phyloP scores from a whole-genome alignment of 2,888 invertebrate species.

The Baccha elongata region DNA sequence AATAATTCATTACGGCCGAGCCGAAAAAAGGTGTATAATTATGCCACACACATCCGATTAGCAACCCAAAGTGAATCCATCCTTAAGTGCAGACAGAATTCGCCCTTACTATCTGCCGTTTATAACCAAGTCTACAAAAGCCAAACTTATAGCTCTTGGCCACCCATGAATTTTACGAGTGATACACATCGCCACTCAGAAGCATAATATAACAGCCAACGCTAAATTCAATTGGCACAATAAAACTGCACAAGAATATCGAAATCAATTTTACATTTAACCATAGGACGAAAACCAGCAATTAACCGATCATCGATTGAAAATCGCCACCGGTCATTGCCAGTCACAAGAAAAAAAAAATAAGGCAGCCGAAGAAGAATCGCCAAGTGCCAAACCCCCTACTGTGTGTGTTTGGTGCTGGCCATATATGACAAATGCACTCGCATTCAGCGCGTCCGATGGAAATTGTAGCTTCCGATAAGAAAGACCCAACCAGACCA shows the following conservation, averaged over 20 bases:
- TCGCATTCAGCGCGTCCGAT: slow-evolving; percentile 69
- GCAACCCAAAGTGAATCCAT: slow-evolving; percentile 13
- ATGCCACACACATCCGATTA: slow-evolving; percentile 62
- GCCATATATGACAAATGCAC: slow-evolving; percentile 67
- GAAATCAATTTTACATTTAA: slow-evolving; percentile 72
- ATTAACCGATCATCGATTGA: slow-evolving; percentile 74
- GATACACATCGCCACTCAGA: slow-evolving; percentile 51
- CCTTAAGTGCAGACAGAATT: slow-evolving; percentile 37
- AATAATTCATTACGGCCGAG: slow-evolving; percentile 37
- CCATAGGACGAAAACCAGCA: slow-evolving; percentile 66
- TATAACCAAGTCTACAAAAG: neutral
- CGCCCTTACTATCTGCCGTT: slow-evolving; percentile 37
- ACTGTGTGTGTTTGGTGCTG: slow-evolving; percentile 21
- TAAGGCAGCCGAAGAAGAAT: neutral
- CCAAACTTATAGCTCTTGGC: slow-evolving; percentile 59
- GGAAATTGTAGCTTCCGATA: slow-evolving; percentile 81
- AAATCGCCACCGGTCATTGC: slow-evolving; percentile 71
- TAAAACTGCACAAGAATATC: slow-evolving; percentile 67
- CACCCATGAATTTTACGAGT: slow-evolving; percentile 66
- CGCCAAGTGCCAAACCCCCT: slow-evolving; percentile 51
- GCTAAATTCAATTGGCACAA: slow-evolving; percentile 54
- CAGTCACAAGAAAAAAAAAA: neutral
- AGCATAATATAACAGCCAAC: slow-evolving; percentile 21
- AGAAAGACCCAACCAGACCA: slow-evolving; percentile 79
- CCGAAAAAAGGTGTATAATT: slow-evolving; percentile 56